Evolutionary conservation across 2,888 invertebrate genomes (phyloP).

Genomic region (Caenorhabditis virilis): DNA sequence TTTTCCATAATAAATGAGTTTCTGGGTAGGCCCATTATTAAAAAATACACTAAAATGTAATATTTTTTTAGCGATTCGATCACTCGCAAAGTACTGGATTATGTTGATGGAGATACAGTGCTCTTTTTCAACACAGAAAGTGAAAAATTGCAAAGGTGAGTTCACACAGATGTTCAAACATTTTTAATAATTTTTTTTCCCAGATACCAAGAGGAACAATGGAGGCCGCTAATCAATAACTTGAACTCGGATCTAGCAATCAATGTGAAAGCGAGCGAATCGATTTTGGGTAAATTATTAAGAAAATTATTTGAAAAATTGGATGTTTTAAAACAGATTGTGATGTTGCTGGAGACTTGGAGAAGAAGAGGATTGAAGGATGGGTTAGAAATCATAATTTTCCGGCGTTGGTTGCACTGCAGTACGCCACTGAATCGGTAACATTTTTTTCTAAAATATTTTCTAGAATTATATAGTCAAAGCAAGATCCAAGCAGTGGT

Average conservation of each 20-base stretch:
- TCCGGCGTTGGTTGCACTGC: slow-evolving; percentile 78
- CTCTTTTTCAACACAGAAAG: slow-evolving; percentile 74
- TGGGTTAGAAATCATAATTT: slow-evolving; percentile 83
- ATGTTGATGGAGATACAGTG: slow-evolving; percentile 72
- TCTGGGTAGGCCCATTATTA: too few species aligned
- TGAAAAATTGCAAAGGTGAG: slow-evolving; percentile 73
- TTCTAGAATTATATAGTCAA: too few species aligned
- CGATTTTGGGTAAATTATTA: slow-evolving; percentile 38
- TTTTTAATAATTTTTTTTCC: slow-evolving; percentile 64
- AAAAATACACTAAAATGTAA: too few species aligned
- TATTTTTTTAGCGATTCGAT: slow-evolving; percentile 53
- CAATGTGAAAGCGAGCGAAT: slow-evolving; percentile 30
- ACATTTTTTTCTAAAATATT: background rate
- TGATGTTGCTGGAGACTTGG: slow-evolving; percentile 37
- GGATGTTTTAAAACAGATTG: too few species aligned
- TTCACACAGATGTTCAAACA: background rate
- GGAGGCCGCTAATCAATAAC: slow-evolving; percentile 81
- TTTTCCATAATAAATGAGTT: too few species aligned
- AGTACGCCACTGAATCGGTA: slow-evolving; percentile 49
- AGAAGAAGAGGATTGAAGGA: slow-evolving; percentile 73
- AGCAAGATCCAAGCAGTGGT: too few species aligned
- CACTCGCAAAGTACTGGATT: slow-evolving; percentile 77
- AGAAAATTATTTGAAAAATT: background rate
- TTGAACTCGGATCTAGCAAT: slow-evolving; percentile 46
- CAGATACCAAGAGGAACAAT: slow-evolving; percentile 80